Conservation (phyloP, 2,888 invertebrate species). For the Eupithecia tripunctaria region DNA sequence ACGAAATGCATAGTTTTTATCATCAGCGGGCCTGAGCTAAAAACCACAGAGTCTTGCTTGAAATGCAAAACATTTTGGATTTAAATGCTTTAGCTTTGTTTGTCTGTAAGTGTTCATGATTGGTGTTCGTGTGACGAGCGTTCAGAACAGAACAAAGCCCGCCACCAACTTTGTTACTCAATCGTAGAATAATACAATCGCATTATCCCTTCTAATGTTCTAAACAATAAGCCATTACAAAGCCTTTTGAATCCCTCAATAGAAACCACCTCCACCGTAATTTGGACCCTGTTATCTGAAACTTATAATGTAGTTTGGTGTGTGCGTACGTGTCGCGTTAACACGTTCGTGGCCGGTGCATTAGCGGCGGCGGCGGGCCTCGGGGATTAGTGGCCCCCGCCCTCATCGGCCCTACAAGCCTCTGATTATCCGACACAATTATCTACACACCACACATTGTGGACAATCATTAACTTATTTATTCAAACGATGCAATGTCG, state of each 20-base stretch:
- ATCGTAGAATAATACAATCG: constrained; percentile 3
- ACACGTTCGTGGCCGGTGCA: background rate
- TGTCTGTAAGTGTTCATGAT: background rate
- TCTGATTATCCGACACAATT: background rate
- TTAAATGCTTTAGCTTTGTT: background rate
- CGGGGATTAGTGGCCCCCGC: background rate
- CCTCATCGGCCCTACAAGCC: background rate
- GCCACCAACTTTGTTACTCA: constrained; percentile 1
- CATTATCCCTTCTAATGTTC: constrained; percentile 14
- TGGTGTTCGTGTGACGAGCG: background rate
- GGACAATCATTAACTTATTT: background rate
- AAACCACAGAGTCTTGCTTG: background rate
- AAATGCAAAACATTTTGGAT: background rate
- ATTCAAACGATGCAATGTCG: background rate
- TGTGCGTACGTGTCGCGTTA: background rate
- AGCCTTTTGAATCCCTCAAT: background rate
- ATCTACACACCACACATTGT: background rate
- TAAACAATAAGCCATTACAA: constrained; percentile 4
- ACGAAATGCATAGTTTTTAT: background rate
- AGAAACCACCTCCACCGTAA: background rate
- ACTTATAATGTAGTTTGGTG: constrained; percentile 1
- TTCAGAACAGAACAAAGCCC: background rate
- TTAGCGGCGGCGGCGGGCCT: background rate
- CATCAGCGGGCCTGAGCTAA: background rate
- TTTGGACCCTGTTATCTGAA: background rate